Base-by-base conservation (phyloP, 1,140 invertebrate genomes). In the Drosophila parabipectinata region DNA sequence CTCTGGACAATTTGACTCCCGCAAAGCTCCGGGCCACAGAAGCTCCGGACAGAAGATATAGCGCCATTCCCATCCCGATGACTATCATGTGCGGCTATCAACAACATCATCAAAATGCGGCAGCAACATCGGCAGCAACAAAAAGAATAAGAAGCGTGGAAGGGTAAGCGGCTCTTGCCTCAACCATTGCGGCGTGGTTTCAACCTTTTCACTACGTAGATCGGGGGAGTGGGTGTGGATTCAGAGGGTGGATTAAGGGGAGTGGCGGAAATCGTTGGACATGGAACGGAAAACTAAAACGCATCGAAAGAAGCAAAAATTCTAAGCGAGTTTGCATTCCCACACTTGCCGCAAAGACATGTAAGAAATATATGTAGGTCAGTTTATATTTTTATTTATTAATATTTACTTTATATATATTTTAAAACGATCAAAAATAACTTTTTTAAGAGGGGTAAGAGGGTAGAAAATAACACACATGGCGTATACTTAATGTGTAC, bases 31-130 rank as follows among this genome's bases (percentile, higher is more conserved):
- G 52, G 48, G 59, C 59, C 62, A 47, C 34, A 73, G 48, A 10
- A 53, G 32, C 67, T 15, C 30, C 34, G 64, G 37, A 32, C 59
- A 64, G 52, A 66, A 47, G 44, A 47, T 24, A 47, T 47, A 47
- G 64, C 66, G 51, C 64, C 45, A 28, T 28, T 5, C 63, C 34
- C 28, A 59, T 56, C 63, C 64, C 60, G 82, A 85, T 87, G 74
- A 78, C 78, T 88, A 85, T 84, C 81, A 80, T 84, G 59, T 74
- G 63, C 77, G 81, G 81, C 81, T 81, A 84, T 88, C 83, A 87
- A 87, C 83, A 85, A 79, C 82, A 85, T 85, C 81, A 85, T 85
- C 81, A 85, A 85, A 84, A 80, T 80, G 77, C 81, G 44, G n/a
- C 37, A 50, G 21, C 72, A 41, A 18, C 51, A 41, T n/a, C 21